Evolutionary conservation across 2,113 vertebrate species (phyloP).

Genomic region (Rhinoptilus africanus): DNA sequence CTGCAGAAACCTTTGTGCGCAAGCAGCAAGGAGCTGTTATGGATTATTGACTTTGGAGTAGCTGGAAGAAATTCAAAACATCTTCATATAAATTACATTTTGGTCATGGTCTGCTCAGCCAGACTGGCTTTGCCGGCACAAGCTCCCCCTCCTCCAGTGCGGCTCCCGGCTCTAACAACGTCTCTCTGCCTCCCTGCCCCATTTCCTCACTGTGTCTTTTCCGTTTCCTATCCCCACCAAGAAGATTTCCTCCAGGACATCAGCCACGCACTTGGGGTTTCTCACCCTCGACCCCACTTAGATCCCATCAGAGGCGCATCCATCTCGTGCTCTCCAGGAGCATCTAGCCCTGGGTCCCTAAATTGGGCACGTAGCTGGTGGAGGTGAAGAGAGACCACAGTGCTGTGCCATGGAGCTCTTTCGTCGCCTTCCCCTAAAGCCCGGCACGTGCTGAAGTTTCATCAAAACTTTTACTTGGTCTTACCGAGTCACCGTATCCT

Average conservation of each 20-base stretch:
- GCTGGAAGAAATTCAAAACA: conserved; percentile 24
- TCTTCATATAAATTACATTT: conserved; percentile 45
- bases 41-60: conserved; percentile 7
- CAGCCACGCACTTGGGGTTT: rapidly evolving
- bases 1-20: not conserved
- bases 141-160: not conserved
- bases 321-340: rapidly evolving
- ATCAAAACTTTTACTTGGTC: not conserved
- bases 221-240: not conserved
- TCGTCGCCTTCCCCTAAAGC: not conserved
- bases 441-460: not conserved
- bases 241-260: not conserved
- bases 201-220: not conserved
- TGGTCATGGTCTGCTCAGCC: conserved; percentile 29
- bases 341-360: not conserved
- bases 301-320: not conserved
- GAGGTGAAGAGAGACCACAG: not conserved
- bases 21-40: conserved; percentile 14
- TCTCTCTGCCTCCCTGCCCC: not conserved
- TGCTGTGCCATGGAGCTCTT: not conserved
- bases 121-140: not conserved
- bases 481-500: too few relatives aligned
- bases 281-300: not conserved
- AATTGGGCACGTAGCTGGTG: not conserved
- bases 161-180: not conserved